phyloP scores from a whole-genome alignment of 2,113 vertebrate species.

The Labeo rohita region DNA sequence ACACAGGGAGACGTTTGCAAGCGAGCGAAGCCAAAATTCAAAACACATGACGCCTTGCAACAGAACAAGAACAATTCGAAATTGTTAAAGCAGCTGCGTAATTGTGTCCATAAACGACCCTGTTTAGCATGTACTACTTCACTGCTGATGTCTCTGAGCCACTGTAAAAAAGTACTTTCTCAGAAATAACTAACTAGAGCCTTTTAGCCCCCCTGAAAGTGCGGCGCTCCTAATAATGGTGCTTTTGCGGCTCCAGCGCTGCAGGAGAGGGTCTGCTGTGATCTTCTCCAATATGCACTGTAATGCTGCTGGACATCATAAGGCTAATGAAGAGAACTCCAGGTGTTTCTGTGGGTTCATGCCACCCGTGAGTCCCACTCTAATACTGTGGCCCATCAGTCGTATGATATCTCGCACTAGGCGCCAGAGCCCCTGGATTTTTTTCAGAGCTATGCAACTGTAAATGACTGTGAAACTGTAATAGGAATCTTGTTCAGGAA shows the following conservation, averaged over 20 bases:
- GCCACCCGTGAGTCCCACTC: not conserved
- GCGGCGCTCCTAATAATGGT: conserved; percentile 42
- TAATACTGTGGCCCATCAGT: not conserved
- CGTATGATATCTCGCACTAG: conserved; percentile 23
- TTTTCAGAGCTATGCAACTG: not conserved
- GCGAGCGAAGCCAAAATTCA: not conserved
- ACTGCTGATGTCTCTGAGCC: not conserved
- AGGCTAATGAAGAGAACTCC: conserved; percentile 49
- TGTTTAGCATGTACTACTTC: not conserved
- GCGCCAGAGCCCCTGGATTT: not conserved
- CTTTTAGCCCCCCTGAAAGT: conserved; percentile 33
- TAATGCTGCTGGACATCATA: conserved; percentile 41
- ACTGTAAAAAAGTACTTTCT: conserved; percentile 15
- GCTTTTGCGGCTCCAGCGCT: conserved; percentile 30
- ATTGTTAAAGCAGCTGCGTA: not conserved
- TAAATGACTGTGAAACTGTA: not conserved
- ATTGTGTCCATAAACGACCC: not conserved
- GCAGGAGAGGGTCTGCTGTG: conserved; percentile 34
- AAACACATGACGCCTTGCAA: not conserved
- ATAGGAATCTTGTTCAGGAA: not conserved
- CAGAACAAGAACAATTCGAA: conserved; percentile 24
- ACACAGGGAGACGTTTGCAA: not conserved
- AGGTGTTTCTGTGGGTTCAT: conserved; percentile 24
- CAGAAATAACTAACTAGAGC: conserved; percentile 11
- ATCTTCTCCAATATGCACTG: conserved; percentile 51